Conservation (phyloP, 2,888 invertebrate genomes). For the Gnatocerus cornutus region DNA sequence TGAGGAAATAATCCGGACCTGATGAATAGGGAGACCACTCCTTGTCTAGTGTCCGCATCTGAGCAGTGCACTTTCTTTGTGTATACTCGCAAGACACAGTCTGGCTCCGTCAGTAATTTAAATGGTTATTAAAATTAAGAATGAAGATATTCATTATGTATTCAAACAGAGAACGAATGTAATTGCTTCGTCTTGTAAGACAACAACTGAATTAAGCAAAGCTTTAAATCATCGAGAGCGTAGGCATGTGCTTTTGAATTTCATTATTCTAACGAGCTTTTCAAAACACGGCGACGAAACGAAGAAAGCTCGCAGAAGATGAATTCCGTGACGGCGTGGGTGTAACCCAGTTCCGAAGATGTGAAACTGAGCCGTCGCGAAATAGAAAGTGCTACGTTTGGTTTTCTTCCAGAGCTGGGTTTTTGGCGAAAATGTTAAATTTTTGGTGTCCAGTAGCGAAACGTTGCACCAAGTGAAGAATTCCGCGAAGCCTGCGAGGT, state of each 20-base stretch:
- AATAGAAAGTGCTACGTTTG: slow-evolving; percentile 38
- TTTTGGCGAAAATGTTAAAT: not conserved
- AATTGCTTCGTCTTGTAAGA: slow-evolving; percentile 45
- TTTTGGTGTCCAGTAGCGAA: not conserved
- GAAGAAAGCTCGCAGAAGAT: slow-evolving; percentile 25
- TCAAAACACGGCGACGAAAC: slow-evolving; percentile 2
- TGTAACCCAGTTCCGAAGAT: slow-evolving; percentile 44
- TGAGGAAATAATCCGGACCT: slow-evolving; percentile 41
- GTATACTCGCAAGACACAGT: slow-evolving; percentile 16
- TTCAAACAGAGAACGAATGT: slow-evolving; percentile 45
- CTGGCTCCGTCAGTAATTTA: slow-evolving; percentile 34
- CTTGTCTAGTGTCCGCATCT: slow-evolving; percentile 40
- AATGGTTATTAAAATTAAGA: slow-evolving; percentile 46
- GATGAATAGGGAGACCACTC: slow-evolving; percentile 46
- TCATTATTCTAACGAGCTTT: slow-evolving; percentile 42
- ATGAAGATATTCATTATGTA: slow-evolving; percentile 46
- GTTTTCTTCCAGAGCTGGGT: not conserved
- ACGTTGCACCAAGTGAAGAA: not conserved
- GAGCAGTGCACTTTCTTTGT: slow-evolving; percentile 42
- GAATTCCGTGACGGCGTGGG: slow-evolving; percentile 36
- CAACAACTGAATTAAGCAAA: slow-evolving; percentile 43
- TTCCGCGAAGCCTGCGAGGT: not conserved
- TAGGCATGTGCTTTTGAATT: slow-evolving; percentile 39
- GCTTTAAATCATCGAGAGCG: slow-evolving; percentile 39
- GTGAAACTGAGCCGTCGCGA: slow-evolving; percentile 41